A percentile compares a stretch with the other conserved stretches of the same genome.
Evolutionary conservation across 1,140 invertebrate genomes (phyloP).

Genomic region (Battus philenor): DNA sequence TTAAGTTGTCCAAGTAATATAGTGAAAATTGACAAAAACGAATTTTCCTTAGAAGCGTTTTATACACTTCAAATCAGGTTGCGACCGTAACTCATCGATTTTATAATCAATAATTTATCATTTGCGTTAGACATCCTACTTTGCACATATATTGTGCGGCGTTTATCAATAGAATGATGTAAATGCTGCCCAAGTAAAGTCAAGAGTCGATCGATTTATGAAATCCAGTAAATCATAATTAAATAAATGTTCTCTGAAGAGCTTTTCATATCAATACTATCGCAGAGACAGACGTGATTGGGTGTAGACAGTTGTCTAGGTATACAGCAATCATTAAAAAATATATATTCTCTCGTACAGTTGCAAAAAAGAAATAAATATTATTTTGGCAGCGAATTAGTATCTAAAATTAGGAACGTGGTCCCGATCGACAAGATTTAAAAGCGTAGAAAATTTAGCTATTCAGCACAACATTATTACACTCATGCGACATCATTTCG

Average conservation of each 20-base stretch:
- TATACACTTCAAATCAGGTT: too few species aligned
- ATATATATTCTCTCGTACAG: conserved; percentile 7
- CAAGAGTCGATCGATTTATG: conserved; percentile 34
- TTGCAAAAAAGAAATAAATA: conserved; percentile 15
- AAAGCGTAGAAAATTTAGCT: conserved; percentile 21
- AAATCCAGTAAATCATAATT: conserved; percentile 30
- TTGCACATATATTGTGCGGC: conserved; percentile 19
- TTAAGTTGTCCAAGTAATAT: too few species aligned
- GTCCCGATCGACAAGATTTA: conserved; percentile 21
- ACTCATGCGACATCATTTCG: conserved; percentile 14
- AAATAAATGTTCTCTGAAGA: background rate
- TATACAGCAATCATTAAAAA: conserved; percentile 23
- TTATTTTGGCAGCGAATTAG: conserved; percentile 41
- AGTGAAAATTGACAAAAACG: too few species aligned
- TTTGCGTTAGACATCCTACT: conserved; percentile 15
- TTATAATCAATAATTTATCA: conserved; percentile 6
- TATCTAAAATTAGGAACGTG: conserved; percentile 45
- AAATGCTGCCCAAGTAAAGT: conserved; percentile 31
- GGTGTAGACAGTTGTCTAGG: background rate
- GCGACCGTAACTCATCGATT: too few species aligned
- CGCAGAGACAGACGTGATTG: background rate
- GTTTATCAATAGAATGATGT: conserved; percentile 33
- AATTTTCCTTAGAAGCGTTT: too few species aligned
- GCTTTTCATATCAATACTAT: background rate
- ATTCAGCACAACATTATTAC: conserved; percentile 12